A percentile compares a stretch with the other conserved stretches of the same genome.
These are phyloP conservation scores for Melitaea cinxia DNA, from an alignment of 1,140 invertebrate species.

Conservation along the genomic window DNA sequence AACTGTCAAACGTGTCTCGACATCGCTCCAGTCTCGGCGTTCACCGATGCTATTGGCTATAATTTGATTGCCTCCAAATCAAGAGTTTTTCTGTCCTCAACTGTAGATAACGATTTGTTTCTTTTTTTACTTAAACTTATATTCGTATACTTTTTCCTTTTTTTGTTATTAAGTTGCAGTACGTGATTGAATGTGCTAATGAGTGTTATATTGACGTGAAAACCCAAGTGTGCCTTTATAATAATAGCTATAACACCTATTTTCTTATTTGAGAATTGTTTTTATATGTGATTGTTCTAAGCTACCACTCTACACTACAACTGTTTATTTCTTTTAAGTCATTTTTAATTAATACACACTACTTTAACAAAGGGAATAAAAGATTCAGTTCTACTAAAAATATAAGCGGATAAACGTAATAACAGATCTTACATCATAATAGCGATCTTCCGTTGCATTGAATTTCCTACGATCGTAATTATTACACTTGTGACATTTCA, in stretches of 20 bases:
- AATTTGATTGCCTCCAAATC: conserved; percentile 7
- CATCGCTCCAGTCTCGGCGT: not conserved
- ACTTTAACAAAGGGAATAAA: no score
- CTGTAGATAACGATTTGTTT: not conserved
- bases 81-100: not conserved
- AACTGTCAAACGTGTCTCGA: not conserved
- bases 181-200: no score
- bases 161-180: no score
- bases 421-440: not conserved
- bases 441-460: not conserved
- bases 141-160: not conserved
- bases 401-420: not conserved
- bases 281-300: no score
- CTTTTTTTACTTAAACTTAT: not conserved
- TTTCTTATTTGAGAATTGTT: no score
- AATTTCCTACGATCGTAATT: not conserved
- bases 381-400: not conserved
- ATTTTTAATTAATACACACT: no score
- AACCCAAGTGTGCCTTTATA: no score
- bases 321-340: no score
- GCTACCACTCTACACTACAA: no score
- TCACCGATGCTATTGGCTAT: conserved; percentile 6
- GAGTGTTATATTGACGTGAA: no score
- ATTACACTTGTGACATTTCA: not conserved
- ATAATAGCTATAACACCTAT: no score